phyloP scores from a whole-genome alignment of 2,797 vertebrate genomes.

The Pseudomugil gertrudae region DNA sequence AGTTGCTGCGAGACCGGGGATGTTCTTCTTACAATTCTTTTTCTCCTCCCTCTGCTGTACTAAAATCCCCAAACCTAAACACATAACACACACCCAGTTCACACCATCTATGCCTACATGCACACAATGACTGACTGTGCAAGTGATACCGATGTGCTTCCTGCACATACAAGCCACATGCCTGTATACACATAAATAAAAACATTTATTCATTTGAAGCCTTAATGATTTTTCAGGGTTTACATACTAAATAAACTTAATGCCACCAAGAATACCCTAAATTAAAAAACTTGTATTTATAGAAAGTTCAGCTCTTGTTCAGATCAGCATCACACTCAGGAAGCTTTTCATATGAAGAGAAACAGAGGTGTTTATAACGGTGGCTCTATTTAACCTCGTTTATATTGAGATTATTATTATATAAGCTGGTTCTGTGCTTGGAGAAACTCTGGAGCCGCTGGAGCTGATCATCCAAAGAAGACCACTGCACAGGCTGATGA shows the following conservation, averaged over 20 bases:
- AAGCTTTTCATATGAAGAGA: neutral
- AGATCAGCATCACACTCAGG: constrained; percentile 6
- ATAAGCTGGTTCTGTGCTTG: too few species aligned
- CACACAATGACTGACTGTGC: constrained; percentile 13
- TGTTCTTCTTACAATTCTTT: constrained; percentile 84
- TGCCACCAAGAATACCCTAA: constrained; percentile 15
- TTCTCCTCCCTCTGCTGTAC: constrained; percentile 66
- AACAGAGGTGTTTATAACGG: neutral
- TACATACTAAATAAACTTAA: constrained; percentile 14
- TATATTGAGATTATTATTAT: too few species aligned
- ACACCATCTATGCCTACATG: constrained; percentile 25
- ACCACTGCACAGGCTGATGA: too few species aligned
- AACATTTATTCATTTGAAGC: constrained; percentile 33
- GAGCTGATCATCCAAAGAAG: too few species aligned
- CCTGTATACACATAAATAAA: constrained; percentile 27
- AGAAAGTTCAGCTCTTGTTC: constrained; percentile 1
- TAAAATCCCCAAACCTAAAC: constrained; percentile 66
- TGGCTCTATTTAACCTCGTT: neutral
- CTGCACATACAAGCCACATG: constrained; percentile 21
- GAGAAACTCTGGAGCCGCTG: too few species aligned
- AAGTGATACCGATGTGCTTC: constrained; percentile 17
- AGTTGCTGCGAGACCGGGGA: constrained; percentile 84
- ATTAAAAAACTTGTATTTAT: neutral
- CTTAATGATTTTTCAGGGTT: constrained; percentile 28
- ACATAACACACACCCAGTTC: constrained; percentile 47